Evolutionary conservation across 2,888 invertebrate species (phyloP).

Genomic region (Listrodromus nycthemerus): DNA sequence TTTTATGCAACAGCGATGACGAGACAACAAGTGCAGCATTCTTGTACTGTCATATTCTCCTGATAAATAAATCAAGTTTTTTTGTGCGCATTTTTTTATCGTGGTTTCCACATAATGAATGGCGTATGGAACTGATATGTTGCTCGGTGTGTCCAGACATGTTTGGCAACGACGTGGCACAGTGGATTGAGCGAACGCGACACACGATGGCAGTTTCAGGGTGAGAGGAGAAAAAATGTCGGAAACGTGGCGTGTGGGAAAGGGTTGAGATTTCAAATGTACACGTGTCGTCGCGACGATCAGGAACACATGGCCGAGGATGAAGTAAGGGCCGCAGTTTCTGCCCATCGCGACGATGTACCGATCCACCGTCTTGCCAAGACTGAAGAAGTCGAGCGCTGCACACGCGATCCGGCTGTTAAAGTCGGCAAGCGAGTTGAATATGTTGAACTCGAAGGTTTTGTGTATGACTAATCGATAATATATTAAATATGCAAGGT

Average conservation of each 20-base stretch:
- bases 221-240: neutral
- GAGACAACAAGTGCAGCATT: constrained; percentile 38
- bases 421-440: neutral
- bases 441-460: neutral
- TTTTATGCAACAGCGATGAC: neutral
- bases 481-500: too few relatives aligned
- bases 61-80: constrained; percentile 79
- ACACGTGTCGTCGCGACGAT: constrained; percentile 78
- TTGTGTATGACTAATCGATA: neutral
- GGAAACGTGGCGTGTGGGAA: constrained; percentile 57
- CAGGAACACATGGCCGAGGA: constrained; percentile 74
- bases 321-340: constrained; percentile 54
- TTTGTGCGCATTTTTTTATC: constrained; percentile 77
- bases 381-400: neutral
- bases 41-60: constrained; percentile 73
- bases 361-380: neutral
- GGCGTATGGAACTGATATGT: constrained; percentile 21
- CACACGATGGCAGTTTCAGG: neutral
- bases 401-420: neutral
- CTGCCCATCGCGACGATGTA: neutral
- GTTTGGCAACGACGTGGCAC: neutral
- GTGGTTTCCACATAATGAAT: constrained; percentile 45
- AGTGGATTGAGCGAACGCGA: neutral
- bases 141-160: neutral
- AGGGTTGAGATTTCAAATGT: constrained; percentile 77